Base-by-base conservation (phyloP, 2,113 vertebrate genomes). In the Periophthalmus modestus region DNA sequence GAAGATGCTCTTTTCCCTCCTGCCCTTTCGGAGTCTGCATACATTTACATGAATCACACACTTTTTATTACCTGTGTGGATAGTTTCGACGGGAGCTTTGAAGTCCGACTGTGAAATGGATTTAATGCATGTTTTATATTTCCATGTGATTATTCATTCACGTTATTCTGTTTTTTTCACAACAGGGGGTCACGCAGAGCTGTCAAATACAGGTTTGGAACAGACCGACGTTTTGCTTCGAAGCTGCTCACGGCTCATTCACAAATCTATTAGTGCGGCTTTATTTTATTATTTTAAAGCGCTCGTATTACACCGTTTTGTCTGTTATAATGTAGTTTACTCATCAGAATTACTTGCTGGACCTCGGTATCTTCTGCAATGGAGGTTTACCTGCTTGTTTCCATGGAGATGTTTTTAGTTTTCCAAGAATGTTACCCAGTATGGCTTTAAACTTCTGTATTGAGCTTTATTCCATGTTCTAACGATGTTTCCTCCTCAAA, bases 1-100 rank as follows among this genome's bases (percentile, higher is more conserved):
- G 33, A 43, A 43, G 10, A 36, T n/a, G 33, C 62, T 43, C 34
- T 65, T 13, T 65, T 65, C 62, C 62, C 62, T 39, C 43, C 21
- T 65, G 62, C 62, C 62, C 62, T 65, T 65, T 65, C 34, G 43
- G 43, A 65, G 34, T 65, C 10, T 39, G 62, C 43, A 65, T 65
- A 65, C 62, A 65, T 65, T 65, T 65, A 65, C 62, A 65, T 65
- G 62, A n/a, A 65, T 65, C 62, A 43, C 9, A 65, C 7, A 65
- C 62, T 65, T 65, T 65, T 65, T 65, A 65, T 65, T 39, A 65
- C 62, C 62, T 39, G 34, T 43, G 34, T 43, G 62, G 18, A 43
- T 65, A 39, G 62, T 39, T 39, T 65, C 34, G 11, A 65, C 39
- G 39, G 34, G 13, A 65, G 33, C 62, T 65, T 39, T 65, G 62